Evolutionary conservation across 2,113 vertebrate species (phyloP).

Genomic region (Cyprinodon tularosa): DNA sequence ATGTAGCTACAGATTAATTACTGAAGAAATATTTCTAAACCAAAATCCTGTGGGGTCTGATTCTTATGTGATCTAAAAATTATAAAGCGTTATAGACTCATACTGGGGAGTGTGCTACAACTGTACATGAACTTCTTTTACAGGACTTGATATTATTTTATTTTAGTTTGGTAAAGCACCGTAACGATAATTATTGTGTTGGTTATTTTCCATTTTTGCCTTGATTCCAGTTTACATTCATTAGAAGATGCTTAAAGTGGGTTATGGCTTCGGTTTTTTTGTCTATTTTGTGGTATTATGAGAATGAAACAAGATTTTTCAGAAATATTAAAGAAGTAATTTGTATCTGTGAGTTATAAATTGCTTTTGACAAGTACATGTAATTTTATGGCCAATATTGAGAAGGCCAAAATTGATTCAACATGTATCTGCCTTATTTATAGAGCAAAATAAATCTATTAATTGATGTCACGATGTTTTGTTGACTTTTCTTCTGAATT

Average conservation of each 20-base stretch:
- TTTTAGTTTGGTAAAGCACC: slow-evolving; percentile 25
- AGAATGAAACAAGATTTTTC: slow-evolving; percentile 44
- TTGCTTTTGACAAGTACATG: slow-evolving; percentile 32
- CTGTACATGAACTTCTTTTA: slow-evolving; percentile 51
- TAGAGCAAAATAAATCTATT: slow-evolving; percentile 62
- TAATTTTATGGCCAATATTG: slow-evolving; percentile 63
- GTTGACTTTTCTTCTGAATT: not conserved
- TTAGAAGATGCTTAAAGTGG: slow-evolving; percentile 36
- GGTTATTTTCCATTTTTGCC: slow-evolving; percentile 2
- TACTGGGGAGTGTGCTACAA: slow-evolving; percentile 22
- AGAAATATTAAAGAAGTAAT: slow-evolving; percentile 58
- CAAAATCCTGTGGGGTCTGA: slow-evolving; percentile 36
- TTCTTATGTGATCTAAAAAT: slow-evolving; percentile 23
- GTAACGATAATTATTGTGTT: slow-evolving; percentile 1
- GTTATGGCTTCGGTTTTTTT: slow-evolving; percentile 42
- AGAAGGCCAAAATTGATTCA: slow-evolving; percentile 32
- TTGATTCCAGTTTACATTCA: slow-evolving; percentile 6
- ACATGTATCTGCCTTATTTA: slow-evolving; percentile 70
- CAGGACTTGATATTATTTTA: slow-evolving; percentile 30
- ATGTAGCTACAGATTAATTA: slow-evolving; percentile 27
- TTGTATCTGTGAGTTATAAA: slow-evolving; percentile 59
- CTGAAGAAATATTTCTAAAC: slow-evolving; percentile 27
- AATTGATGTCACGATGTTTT: slow-evolving; percentile 11
- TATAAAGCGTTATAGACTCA: slow-evolving; percentile 10
- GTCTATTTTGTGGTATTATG: slow-evolving; percentile 56